These are phyloP conservation scores for Amiota communis DNA, from an alignment of 2,888 invertebrate genomes.

Conservation along the genomic window DNA sequence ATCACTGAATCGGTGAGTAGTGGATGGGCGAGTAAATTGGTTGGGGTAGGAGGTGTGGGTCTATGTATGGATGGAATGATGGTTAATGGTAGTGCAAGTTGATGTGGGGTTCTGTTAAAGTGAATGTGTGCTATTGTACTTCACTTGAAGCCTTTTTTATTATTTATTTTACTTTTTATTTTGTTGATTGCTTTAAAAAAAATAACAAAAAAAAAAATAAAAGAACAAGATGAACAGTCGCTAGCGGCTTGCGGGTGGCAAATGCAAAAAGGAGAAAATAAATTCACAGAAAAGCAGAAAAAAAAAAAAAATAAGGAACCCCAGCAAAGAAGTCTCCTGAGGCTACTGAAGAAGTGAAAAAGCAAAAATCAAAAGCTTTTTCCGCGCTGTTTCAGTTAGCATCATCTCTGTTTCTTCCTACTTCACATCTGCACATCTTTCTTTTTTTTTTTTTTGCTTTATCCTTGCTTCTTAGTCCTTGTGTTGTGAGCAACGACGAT, in stretches of 20 bases:
- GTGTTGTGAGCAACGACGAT: no score
- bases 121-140: neutral
- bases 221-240: slow-evolving; percentile 39
- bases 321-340: slow-evolving; percentile 55
- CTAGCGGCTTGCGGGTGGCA: neutral
- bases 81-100: no score
- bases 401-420: neutral
- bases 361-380: slow-evolving; percentile 47
- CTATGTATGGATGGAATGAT: no score
- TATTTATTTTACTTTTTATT: slow-evolving; percentile 56
- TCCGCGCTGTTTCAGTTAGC: slow-evolving; percentile 30
- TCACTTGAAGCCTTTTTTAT: slow-evolving; percentile 42
- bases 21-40: no score
- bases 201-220: slow-evolving; percentile 27
- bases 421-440: no score
- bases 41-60: no score
- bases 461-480: no score
- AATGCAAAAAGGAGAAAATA: neutral
- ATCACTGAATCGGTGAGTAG: neutral
- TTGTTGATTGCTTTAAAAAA: slow-evolving; percentile 62
- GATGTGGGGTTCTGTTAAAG: neutral
- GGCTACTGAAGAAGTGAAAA: slow-evolving; percentile 53
- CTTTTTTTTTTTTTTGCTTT: no score
- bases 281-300: no score
- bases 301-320: no score